Conservation (phyloP, 1,140 invertebrate species). For the Ruditapes philippinarum region DNA sequence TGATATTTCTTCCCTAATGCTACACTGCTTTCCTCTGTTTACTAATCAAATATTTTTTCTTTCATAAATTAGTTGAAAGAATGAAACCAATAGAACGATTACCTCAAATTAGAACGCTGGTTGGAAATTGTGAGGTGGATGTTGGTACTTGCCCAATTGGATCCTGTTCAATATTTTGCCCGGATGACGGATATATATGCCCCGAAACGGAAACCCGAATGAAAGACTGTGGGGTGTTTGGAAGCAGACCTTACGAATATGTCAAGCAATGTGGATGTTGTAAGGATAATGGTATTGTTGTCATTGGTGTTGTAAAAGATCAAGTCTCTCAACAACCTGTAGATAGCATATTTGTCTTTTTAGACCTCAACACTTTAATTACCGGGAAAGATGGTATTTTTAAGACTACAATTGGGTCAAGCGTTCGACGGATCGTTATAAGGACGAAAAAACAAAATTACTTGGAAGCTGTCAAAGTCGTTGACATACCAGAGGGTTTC, state of each 20-base stretch:
- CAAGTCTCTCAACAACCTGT: neutral
- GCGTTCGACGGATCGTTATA: neutral
- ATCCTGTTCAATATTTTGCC: neutral
- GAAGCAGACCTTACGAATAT: neutral
- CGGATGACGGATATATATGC: slow-evolving; percentile 32
- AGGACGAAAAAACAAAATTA: neutral
- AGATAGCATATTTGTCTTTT: neutral
- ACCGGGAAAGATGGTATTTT: neutral
- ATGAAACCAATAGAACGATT: slow-evolving; percentile 23
- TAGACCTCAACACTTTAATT: neutral
- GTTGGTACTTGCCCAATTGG: slow-evolving; percentile 40
- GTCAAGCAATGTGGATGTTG: slow-evolving; percentile 33
- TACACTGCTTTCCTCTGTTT: no score
- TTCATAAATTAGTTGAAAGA: no score
- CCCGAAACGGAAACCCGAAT: neutral
- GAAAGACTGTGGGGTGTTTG: neutral
- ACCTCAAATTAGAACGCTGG: neutral
- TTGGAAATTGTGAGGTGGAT: neutral
- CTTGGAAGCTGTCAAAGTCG: slow-evolving; percentile 28
- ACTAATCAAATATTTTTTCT: no score
- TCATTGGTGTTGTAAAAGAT: slow-evolving; percentile 6
- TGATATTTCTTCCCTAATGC: no score
- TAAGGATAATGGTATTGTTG: slow-evolving; percentile 10
- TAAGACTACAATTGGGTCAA: neutral
- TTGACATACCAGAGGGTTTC: slow-evolving; percentile 37